These are phyloP conservation scores for Amphibalanus amphitrite DNA, from an alignment of 1,140 invertebrate genomes.

Conservation along the genomic window DNA sequence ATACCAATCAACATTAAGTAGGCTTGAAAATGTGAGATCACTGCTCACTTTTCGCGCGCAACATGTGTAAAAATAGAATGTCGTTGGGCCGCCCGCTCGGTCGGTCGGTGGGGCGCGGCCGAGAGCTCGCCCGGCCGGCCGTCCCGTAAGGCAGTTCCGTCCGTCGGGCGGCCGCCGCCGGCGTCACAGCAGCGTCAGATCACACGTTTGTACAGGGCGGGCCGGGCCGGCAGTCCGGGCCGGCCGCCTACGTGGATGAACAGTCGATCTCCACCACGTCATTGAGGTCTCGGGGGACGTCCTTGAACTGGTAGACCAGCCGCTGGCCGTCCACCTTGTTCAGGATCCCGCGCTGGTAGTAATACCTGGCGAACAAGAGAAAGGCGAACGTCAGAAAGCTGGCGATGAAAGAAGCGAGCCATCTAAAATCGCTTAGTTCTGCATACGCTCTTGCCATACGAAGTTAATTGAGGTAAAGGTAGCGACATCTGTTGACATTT, in stretches of 20 bases:
- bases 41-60: background rate
- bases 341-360: slow-evolving; percentile 96
- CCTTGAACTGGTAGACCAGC: slow-evolving; percentile 97
- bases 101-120: too few species aligned
- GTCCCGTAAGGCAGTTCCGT: background rate
- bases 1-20: background rate
- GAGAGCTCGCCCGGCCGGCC: too few species aligned
- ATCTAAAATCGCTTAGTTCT: too few species aligned
- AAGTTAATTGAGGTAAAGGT: too few species aligned
- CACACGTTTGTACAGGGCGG: slow-evolving; percentile 1
- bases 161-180: too few species aligned
- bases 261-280: slow-evolving; percentile 96
- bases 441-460: too few species aligned
- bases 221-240: too few species aligned
- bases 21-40: background rate
- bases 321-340: slow-evolving; percentile 98
- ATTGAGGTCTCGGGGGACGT: slow-evolving; percentile 62
- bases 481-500: too few species aligned
- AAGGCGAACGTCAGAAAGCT: too few species aligned
- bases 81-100: background rate
- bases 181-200: background rate
- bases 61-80: background rate
- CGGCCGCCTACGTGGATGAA: slow-evolving; percentile 45
- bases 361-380: slow-evolving; percentile 47
- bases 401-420: too few species aligned